Conservation (phyloP, 2,888 invertebrate species). For the Zygogramma bicolorata region DNA sequence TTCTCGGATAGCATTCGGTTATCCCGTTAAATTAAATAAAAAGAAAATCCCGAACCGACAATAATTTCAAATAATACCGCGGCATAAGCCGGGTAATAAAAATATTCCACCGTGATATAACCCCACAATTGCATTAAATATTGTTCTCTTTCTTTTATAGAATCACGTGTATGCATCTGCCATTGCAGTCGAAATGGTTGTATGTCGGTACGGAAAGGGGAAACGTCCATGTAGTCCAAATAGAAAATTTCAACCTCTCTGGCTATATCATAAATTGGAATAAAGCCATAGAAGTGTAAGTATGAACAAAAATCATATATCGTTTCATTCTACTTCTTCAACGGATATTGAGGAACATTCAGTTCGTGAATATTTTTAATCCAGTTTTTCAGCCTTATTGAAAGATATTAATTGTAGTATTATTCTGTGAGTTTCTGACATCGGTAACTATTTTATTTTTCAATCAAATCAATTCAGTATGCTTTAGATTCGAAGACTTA, state of each 20-base stretch:
- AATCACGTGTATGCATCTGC: conserved; percentile 94
- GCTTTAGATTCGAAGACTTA: too few species aligned
- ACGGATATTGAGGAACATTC: too few species aligned
- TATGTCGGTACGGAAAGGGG: conserved; percentile 98
- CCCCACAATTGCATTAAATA: background rate
- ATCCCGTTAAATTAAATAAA: background rate
- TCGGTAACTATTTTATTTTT: too few species aligned
- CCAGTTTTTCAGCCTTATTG: too few species aligned
- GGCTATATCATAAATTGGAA: conserved; percentile 99
- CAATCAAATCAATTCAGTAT: too few species aligned
- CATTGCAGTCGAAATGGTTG: conserved; percentile 98
- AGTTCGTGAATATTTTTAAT: too few species aligned
- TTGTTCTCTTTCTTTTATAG: conserved; percentile 67
- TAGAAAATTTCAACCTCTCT: conserved; percentile 95
- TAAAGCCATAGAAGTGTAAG: conserved; percentile 99
- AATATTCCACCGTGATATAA: background rate
- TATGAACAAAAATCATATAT: conserved; percentile 60
- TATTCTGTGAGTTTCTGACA: too few species aligned
- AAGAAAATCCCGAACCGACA: background rate
- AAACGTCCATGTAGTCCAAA: conserved; percentile 97
- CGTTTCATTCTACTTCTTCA: conserved; percentile 35
- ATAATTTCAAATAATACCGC: background rate
- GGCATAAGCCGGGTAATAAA: background rate
- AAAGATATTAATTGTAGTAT: too few species aligned
- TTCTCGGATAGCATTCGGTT: background rate